Conservation (phyloP, 2,113 vertebrate species). For the Silurus meridionalis region DNA sequence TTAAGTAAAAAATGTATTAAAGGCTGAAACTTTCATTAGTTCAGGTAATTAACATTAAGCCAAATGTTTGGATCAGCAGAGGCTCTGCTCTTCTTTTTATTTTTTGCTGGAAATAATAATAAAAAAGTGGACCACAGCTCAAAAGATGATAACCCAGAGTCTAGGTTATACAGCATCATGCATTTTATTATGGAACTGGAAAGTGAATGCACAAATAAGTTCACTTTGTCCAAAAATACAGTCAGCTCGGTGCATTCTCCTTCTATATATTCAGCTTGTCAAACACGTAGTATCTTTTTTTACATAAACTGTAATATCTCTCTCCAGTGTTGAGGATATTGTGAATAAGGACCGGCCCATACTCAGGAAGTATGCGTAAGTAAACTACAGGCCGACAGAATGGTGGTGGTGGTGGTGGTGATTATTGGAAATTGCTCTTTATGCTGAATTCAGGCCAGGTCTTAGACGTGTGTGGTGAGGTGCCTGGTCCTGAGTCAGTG, state of each 20-base stretch:
- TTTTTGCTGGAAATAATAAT: not conserved
- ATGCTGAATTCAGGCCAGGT: conserved; percentile 19
- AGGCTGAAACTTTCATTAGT: not conserved
- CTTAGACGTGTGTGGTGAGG: not conserved
- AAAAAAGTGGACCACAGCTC: not conserved
- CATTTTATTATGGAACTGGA: not conserved
- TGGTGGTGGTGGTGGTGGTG: conserved; percentile 17
- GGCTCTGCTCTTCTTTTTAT: not conserved
- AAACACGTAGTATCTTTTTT: not conserved
- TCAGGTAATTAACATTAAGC: not conserved
- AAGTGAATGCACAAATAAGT: not conserved
- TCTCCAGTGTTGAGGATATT: conserved; percentile 76
- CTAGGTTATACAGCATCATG: not conserved
- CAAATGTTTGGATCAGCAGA: not conserved
- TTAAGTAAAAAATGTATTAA: not conserved
- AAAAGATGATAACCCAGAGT: not conserved
- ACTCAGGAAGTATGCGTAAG: conserved; percentile 90
- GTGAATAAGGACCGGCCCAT: conserved; percentile 81
- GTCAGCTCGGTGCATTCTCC: not conserved
- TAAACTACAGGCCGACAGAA: conserved; percentile 62
- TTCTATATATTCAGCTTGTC: not conserved
- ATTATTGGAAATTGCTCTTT: not conserved
- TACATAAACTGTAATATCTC: conserved; percentile 58
- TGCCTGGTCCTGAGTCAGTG: conserved; percentile 3
- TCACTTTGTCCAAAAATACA: not conserved